Percentiles rank a stretch among this genome's conserved stretches.
Evolutionary conservation across 2,113 vertebrate species (phyloP).

Genomic region (Elaphurus davidianus): DNA sequence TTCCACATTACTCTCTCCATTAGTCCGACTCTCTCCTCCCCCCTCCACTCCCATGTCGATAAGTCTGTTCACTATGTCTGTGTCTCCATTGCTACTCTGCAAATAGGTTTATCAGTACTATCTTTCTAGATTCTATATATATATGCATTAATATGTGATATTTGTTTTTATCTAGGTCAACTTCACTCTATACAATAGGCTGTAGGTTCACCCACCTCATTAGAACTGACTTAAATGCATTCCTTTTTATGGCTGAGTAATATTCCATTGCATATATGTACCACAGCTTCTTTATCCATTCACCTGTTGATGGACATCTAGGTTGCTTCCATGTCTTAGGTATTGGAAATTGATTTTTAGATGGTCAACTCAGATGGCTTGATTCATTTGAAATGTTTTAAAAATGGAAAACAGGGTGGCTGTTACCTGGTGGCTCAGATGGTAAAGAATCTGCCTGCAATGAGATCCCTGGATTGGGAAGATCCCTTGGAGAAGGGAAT

Average conservation of each 20-base stretch:
- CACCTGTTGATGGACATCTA: not conserved
- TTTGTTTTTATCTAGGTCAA: not conserved
- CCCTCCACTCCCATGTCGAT: fast-evolving
- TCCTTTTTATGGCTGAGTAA: not conserved
- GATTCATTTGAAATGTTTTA: constrained; percentile 31
- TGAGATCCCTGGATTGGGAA: not conserved
- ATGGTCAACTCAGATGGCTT: constrained; percentile 39
- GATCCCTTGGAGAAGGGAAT: not conserved
- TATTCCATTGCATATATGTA: not conserved
- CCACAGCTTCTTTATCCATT: not conserved
- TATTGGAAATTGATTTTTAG: constrained; percentile 30
- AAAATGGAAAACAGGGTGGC: not conserved
- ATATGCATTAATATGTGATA: not conserved
- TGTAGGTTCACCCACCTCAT: not conserved
- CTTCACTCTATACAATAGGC: not conserved
- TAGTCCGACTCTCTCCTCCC: not conserved
- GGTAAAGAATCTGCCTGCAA: not conserved
- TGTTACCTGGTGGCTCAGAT: not conserved
- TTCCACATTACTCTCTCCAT: not conserved
- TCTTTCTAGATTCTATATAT: not conserved
- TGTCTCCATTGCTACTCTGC: not conserved
- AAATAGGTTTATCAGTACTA: not conserved
- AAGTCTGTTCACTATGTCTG: not conserved
- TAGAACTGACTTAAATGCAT: not conserved
- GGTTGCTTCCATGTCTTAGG: not conserved